phyloP scores from a whole-genome alignment of 2,888 invertebrate genomes.

The Lasioglossum malachurum region DNA sequence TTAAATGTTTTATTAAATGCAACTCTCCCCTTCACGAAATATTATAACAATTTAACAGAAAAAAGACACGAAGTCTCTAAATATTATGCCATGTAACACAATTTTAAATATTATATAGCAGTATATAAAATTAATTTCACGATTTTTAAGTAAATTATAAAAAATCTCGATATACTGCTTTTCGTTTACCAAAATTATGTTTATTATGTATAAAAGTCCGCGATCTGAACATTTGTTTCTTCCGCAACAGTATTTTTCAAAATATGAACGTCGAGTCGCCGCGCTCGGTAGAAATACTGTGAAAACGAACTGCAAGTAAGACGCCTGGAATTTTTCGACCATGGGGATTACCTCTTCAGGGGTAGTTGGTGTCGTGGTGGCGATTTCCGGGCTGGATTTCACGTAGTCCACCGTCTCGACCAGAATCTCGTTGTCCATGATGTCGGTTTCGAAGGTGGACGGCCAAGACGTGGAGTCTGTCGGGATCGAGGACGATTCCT shows the following conservation, averaged over 20 bases:
- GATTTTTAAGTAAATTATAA: background rate
- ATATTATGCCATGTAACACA: background rate
- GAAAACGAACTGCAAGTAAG: background rate
- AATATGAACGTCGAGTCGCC: background rate
- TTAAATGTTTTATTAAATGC: background rate
- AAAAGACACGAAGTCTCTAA: background rate
- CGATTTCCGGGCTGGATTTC: constrained; percentile 66
- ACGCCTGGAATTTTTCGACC: background rate
- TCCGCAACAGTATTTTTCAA: background rate
- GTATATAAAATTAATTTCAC: background rate
- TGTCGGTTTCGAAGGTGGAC: constrained; percentile 76
- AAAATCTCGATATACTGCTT: background rate
- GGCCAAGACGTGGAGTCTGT: constrained; percentile 67
- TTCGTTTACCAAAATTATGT: background rate
- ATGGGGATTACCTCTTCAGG: constrained; percentile 57
- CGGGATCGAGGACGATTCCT: constrained; percentile 61
- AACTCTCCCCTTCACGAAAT: background rate
- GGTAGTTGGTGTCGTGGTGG: constrained; percentile 54
- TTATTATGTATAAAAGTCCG: background rate
- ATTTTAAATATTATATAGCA: background rate
- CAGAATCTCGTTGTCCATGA: constrained; percentile 82
- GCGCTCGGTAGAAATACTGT: background rate
- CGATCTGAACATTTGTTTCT: background rate
- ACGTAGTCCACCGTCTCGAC: constrained; percentile 77
- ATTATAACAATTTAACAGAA: background rate